Evolutionary conservation across 2,888 invertebrate genomes (phyloP).

Genomic region (Phasia obesa): DNA sequence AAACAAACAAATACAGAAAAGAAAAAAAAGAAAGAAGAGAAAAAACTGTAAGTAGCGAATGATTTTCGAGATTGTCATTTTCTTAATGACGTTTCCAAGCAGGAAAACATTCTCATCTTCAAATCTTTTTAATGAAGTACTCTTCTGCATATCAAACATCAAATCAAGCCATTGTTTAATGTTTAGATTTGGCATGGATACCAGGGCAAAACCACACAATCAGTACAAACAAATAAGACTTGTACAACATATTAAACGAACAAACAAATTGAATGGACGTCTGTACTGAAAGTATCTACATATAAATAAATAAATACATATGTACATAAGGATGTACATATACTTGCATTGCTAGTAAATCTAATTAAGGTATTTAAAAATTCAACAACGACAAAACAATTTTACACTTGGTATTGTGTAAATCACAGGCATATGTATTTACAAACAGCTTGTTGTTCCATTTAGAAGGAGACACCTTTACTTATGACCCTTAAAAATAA

Average conservation of each 20-base stretch:
- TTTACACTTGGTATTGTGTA: conserved; percentile 60
- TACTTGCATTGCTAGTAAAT: conserved; percentile 29
- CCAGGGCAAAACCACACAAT: conserved; percentile 21
- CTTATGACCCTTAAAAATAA: not conserved
- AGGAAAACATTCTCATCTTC: conserved; percentile 71
- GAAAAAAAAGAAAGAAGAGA: not conserved
- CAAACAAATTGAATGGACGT: conserved; percentile 32
- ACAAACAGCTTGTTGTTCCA: conserved; percentile 21
- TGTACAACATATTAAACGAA: conserved; percentile 23
- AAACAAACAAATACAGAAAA: conserved; percentile 6
- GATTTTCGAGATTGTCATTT: conserved; percentile 71
- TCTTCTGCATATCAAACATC: conserved; percentile 71
- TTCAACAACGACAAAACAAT: conserved; percentile 49
- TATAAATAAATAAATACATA: no score
- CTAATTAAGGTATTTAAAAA: conserved; percentile 61
- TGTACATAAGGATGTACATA: no score
- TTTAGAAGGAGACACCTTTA: not conserved
- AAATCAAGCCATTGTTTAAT: conserved; percentile 69
- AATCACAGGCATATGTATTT: conserved; percentile 42
- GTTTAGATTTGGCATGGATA: conserved; percentile 59
- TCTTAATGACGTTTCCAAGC: conserved; percentile 71
- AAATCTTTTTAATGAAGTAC: conserved; percentile 71
- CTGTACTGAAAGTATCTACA: not conserved
- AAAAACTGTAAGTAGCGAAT: conserved; percentile 65
- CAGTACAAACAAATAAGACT: conserved; percentile 35